A percentile compares a stretch with the other conserved stretches of the same genome.
Evolutionary conservation across 1,140 invertebrate species (phyloP).

Genomic region (Heliconius himera): DNA sequence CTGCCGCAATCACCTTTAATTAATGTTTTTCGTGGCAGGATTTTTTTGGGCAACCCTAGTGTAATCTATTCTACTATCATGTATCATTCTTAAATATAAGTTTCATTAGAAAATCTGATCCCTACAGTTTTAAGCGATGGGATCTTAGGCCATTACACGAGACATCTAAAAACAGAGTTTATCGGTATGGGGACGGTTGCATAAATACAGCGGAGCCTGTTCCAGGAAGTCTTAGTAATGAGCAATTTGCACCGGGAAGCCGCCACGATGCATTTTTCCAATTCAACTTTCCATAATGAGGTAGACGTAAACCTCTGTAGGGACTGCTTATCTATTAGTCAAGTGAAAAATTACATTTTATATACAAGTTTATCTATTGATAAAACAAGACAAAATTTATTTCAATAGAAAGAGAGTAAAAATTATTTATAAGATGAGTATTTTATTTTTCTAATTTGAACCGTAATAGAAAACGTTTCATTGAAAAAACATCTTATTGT

Average conservation of each 20-base stretch:
- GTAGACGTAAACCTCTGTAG: slow-evolving; percentile 45
- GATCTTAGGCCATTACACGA: too few species aligned
- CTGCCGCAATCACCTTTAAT: too few species aligned
- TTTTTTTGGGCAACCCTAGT: too few species aligned
- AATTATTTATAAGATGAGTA: not conserved
- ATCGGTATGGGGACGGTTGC: slow-evolving; percentile 47
- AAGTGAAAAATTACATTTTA: slow-evolving; percentile 19
- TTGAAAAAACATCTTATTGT: too few species aligned
- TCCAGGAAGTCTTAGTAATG: slow-evolving; percentile 61
- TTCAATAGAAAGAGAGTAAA: not conserved
- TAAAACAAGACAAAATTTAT: not conserved
- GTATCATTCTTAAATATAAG: too few species aligned
- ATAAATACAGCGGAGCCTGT: slow-evolving; percentile 48
- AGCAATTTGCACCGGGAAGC: slow-evolving; percentile 57
- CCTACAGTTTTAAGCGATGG: too few species aligned
- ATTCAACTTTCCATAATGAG: slow-evolving; percentile 66
- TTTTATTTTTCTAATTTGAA: not conserved
- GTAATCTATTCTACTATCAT: too few species aligned
- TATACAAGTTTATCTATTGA: not conserved
- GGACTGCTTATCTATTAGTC: slow-evolving; percentile 36
- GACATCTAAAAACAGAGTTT: slow-evolving; percentile 41
- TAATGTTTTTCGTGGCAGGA: too few species aligned
- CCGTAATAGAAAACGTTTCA: too few species aligned
- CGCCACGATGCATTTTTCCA: slow-evolving; percentile 54
- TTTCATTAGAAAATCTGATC: too few species aligned